Conservation (phyloP, 2,888 invertebrate species). For the Rhopalosiphum nymphaeae region DNA sequence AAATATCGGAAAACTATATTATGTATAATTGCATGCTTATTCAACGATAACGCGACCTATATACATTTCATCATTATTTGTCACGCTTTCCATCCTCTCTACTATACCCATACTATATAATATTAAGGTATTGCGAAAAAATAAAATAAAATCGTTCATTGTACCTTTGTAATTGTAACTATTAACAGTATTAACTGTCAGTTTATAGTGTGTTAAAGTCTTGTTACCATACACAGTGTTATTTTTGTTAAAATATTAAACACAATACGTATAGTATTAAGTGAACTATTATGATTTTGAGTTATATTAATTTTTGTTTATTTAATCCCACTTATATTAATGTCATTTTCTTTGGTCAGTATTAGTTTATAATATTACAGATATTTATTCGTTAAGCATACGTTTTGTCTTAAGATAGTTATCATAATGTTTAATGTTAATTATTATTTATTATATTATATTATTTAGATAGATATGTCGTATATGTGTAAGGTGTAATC, state of each 20-base stretch:
- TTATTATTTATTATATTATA: not conserved
- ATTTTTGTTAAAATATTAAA: not conserved
- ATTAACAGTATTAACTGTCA: not conserved
- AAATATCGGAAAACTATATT: constrained; percentile 13
- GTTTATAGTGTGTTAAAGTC: constrained; percentile 4
- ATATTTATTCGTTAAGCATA: not conserved
- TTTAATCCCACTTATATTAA: not conserved
- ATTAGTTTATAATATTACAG: constrained; percentile 23
- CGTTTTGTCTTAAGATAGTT: not conserved
- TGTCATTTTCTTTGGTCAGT: constrained; percentile 43
- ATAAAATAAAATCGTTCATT: constrained; percentile 18
- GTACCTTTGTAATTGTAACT: not conserved
- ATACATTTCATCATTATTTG: constrained; percentile 49
- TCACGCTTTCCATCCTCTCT: constrained; percentile 63
- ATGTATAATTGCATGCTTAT: constrained; percentile 36
- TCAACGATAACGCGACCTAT: constrained; percentile 26
- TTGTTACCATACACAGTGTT: constrained; percentile 11
- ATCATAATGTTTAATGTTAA: not conserved
- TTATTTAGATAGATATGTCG: not conserved
- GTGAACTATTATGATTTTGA: constrained; percentile 33
- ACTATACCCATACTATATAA: not conserved
- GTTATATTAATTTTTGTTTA: not conserved
- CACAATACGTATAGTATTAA: not conserved
- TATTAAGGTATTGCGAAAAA: constrained; percentile 42
- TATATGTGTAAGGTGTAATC: not conserved